A percentile compares a stretch with the other conserved stretches of the same genome.
Evolutionary conservation across 2,797 vertebrate species (phyloP).

Genomic region (Anableps anableps): DNA sequence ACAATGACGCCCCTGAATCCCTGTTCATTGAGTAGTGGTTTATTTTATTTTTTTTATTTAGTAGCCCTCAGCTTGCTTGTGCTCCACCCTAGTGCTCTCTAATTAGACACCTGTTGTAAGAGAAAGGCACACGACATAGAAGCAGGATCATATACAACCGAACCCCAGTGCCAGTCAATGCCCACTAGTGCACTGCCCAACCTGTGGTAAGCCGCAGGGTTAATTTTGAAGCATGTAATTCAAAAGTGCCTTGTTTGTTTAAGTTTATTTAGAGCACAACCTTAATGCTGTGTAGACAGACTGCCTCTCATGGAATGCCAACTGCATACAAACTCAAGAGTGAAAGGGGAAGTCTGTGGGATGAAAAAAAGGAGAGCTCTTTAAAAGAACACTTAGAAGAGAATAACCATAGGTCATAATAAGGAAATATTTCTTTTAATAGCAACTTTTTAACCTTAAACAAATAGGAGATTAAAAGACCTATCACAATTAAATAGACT

Average conservation of each 20-base stretch:
- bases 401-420: slow-evolving; percentile 16
- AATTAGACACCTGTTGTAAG: slow-evolving; percentile 78
- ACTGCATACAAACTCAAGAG: slow-evolving; percentile 42
- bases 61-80: slow-evolving; percentile 47
- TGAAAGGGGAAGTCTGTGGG: slow-evolving; percentile 38
- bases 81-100: slow-evolving; percentile 67
- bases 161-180: slow-evolving; percentile 56
- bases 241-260: slow-evolving; percentile 67
- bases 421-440: not conserved
- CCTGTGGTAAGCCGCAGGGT: slow-evolving; percentile 60
- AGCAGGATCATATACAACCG: slow-evolving; percentile 29
- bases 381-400: slow-evolving; percentile 47
- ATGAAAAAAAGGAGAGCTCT: slow-evolving; percentile 13
- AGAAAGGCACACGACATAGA: slow-evolving; percentile 45
- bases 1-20: slow-evolving; percentile 46
- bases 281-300: slow-evolving; percentile 49
- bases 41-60: slow-evolving; percentile 45
- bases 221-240: slow-evolving; percentile 75
- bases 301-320: slow-evolving; percentile 34
- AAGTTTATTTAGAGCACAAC: slow-evolving; percentile 66
- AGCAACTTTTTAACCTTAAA: not conserved
- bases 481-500: not conserved
- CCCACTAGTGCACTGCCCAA: slow-evolving; percentile 62
- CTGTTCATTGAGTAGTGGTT: slow-evolving; percentile 44
- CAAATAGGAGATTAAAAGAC: not conserved